Evolutionary conservation across 2,888 invertebrate genomes (phyloP), one percentile per base, ranked within the genome.

Genomic region (Perdita meconis): DNA sequence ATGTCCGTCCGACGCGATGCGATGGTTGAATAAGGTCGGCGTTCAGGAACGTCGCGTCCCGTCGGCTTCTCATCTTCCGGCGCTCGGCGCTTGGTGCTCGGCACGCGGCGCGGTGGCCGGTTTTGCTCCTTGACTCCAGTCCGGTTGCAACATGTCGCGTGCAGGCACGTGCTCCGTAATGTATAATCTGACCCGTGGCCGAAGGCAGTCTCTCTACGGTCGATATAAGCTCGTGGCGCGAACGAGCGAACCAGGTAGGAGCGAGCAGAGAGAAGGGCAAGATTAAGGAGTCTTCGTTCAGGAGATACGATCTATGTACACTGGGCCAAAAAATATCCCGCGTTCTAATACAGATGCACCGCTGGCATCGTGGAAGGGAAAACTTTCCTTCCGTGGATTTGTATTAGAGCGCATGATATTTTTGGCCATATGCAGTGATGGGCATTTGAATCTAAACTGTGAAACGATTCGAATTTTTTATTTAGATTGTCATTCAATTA

Each of bases 121-220:
- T 60, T 78, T 64, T 36, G 56, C 55, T 69, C 44, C 30, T 74
- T 64, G 51, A 69, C 64, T 53, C 40, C 66, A 69, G 61, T 64
- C 71, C 74, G 78, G 67, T 68, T 84, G 82, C 82, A 84, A 83
- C 80, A 76, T 84, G 86, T 84, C 85, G 86, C 86, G 84, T 81
- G 83, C 79, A 80, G 83, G 78, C 86, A 86, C 84, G 83, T 86
- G 83, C 81, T 85, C 55, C 57, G 69, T 78, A 80, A 82, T 81
- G 70, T 85, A 80, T 79, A 85, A 84, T 84, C 84, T 77, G 74
- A 80, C 67, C 82, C 66, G 65, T 77, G 83, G 78, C 83, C 78
- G 63, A 53, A 70, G 83, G 83, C 82, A 69, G 73, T 75, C 77
- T 59, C 77, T 59, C 64, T 55, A 55, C 63, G 68, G 47, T 67